Conservation (phyloP, 2,888 invertebrate species). For the Clivina fossor region DNA sequence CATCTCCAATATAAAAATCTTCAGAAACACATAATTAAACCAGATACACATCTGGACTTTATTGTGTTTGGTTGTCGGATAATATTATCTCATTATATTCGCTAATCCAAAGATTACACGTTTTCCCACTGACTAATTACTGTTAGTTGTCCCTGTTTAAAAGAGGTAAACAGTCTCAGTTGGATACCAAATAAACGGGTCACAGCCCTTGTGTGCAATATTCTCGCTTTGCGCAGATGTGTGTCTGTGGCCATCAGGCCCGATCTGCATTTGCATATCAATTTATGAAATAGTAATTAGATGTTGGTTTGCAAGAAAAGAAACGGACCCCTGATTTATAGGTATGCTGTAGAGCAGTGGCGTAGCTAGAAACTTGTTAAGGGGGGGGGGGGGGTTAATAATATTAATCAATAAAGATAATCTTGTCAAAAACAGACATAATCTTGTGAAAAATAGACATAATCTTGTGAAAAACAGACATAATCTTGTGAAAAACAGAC, state of each 20-base stretch:
- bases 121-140: constrained; percentile 23
- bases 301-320: background rate
- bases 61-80: no score
- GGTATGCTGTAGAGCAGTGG: background rate
- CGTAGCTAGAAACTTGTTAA: no score
- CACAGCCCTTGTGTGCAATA: constrained; percentile 2
- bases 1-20: no score
- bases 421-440: no score
- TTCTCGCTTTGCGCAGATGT: constrained; percentile 20
- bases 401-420: no score
- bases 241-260: constrained; percentile 1
- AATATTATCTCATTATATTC: constrained; percentile 21
- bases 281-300: constrained; percentile 32
- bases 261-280: constrained; percentile 16
- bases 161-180: no score
- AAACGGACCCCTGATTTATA: background rate
- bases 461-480: no score
- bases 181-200: no score
- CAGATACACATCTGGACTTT: background rate
- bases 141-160: constrained; percentile 7
- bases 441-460: no score
- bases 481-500: no score
- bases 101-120: constrained; percentile 28
- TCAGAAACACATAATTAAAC: no score
- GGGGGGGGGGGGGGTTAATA: constrained; percentile 33